Percentiles rank a stretch among this genome's conserved stretches.
phyloP scores from a whole-genome alignment of 2,797 vertebrate genomes.

The Sitta carolinensis region DNA sequence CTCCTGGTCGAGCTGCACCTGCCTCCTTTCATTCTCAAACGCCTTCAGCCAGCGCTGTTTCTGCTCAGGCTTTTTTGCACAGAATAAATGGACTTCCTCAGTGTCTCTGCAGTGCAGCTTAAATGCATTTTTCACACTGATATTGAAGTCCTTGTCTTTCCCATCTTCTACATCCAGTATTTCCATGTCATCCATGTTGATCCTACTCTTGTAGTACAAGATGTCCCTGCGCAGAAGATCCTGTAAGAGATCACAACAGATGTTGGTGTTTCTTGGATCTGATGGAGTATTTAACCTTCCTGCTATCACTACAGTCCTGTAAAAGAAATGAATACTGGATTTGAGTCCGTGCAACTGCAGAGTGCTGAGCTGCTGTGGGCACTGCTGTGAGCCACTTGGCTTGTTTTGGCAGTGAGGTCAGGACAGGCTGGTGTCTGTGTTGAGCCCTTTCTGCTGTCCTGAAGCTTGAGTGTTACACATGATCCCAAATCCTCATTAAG shows the following conservation, averaged over 20 bases:
- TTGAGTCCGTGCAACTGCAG: neutral
- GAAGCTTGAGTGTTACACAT: neutral
- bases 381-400: accelerated
- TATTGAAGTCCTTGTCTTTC: slow-evolving; percentile 91
- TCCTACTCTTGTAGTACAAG: slow-evolving; percentile 92
- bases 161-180: slow-evolving; percentile 90
- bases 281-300: neutral
- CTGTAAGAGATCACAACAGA: slow-evolving; percentile 67
- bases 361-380: neutral
- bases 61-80: slow-evolving; percentile 91
- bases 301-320: neutral
- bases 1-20: slow-evolving; percentile 90
- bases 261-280: neutral
- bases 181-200: slow-evolving; percentile 91
- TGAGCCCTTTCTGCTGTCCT: neutral
- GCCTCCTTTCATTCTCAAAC: slow-evolving; percentile 87
- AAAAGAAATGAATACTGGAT: neutral
- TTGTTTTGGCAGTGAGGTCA: neutral
- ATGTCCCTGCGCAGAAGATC: slow-evolving; percentile 93
- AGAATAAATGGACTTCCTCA: slow-evolving; percentile 87
- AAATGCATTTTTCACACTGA: slow-evolving; percentile 90
- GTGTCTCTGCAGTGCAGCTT: slow-evolving; percentile 79
- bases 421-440: neutral
- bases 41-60: slow-evolving; percentile 93
- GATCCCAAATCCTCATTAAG: neutral